A percentile compares a stretch with the other conserved stretches of the same genome.
Evolutionary conservation across 2,888 invertebrate species (phyloP).

Genomic region (Drosophila birchii): DNA sequence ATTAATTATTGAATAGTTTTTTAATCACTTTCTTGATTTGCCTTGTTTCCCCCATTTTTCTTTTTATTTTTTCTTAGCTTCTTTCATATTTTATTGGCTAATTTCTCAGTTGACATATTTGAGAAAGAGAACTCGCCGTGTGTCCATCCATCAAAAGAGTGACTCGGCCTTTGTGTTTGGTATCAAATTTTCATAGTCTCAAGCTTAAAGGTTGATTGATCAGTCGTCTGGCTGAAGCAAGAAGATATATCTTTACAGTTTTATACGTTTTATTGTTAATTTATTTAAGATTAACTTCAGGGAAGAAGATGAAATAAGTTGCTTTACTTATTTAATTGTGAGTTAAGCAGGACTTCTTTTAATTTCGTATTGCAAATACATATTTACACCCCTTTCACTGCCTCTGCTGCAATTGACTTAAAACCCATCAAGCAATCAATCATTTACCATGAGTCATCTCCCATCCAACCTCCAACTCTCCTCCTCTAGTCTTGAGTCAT

Average conservation of each 20-base stretch:
- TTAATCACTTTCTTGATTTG: not conserved
- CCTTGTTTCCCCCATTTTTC: not conserved
- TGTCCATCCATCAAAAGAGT: conserved; percentile 22
- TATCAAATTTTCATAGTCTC: not conserved
- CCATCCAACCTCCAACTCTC: not conserved
- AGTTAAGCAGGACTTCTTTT: not conserved
- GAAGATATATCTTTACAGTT: not conserved
- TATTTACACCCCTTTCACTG: conserved; percentile 8
- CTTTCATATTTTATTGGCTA: conserved; percentile 1
- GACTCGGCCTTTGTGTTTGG: conserved; percentile 5
- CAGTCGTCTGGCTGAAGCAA: not conserved
- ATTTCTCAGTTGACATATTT: conserved; percentile 12
- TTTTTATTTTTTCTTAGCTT: not conserved
- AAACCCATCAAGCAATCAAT: conserved; percentile 46
- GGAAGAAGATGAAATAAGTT: not conserved
- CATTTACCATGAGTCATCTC: conserved; percentile 33
- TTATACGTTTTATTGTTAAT: not conserved
- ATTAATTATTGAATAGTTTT: conserved; percentile 26
- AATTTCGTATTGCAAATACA: not conserved
- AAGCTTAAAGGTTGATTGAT: conserved; percentile 20
- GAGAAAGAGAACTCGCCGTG: conserved; percentile 12
- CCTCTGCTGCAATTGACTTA: conserved; percentile 10
- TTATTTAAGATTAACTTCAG: not conserved
- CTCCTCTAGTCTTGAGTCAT: conserved; percentile 7
- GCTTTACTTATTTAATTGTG: not conserved